A percentile compares a stretch with the other conserved stretches of the same genome.
These are phyloP conservation scores for Crossocerus cetratus DNA, from an alignment of 2,888 invertebrate genomes.

Conservation along the genomic window DNA sequence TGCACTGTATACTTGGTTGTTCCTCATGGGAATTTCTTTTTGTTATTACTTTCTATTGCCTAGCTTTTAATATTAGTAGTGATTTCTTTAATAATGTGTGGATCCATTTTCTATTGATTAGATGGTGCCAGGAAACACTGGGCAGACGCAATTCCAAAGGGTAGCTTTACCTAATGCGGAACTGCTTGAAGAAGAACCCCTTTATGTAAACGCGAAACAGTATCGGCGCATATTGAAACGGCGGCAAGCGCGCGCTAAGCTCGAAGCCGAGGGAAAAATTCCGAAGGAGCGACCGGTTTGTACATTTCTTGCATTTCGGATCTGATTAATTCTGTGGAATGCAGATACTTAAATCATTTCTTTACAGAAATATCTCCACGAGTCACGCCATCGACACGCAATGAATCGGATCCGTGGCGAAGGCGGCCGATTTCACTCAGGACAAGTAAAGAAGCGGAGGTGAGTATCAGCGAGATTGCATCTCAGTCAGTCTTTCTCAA, in stretches of 20 bases:
- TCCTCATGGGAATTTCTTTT: not conserved
- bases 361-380: conserved; percentile 96
- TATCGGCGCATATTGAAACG: conserved; percentile 97
- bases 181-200: conserved; percentile 92
- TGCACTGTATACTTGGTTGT: not conserved
- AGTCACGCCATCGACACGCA: conserved; percentile 96
- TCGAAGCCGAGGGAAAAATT: conserved; percentile 96
- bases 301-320: conserved; percentile 27
- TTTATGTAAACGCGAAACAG: conserved; percentile 99
- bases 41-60: not conserved
- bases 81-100: not conserved
- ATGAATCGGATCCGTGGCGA: conserved; percentile 98
- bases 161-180: conserved; percentile 82
- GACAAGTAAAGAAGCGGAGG: conserved; percentile 77
- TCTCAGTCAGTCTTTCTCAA: no score
- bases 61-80: not conserved
- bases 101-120: conserved; percentile 54
- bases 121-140: conserved; percentile 80
- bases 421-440: conserved; percentile 96
- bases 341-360: not conserved
- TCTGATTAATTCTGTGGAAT: not conserved
- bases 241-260: conserved; percentile 94
- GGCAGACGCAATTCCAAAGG: conserved; percentile 79
- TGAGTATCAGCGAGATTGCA: conserved; percentile 50
- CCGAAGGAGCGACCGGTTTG: conserved; percentile 95